Conservation (phyloP, 2,113 vertebrate species). For the Ctenomys sociabilis region DNA sequence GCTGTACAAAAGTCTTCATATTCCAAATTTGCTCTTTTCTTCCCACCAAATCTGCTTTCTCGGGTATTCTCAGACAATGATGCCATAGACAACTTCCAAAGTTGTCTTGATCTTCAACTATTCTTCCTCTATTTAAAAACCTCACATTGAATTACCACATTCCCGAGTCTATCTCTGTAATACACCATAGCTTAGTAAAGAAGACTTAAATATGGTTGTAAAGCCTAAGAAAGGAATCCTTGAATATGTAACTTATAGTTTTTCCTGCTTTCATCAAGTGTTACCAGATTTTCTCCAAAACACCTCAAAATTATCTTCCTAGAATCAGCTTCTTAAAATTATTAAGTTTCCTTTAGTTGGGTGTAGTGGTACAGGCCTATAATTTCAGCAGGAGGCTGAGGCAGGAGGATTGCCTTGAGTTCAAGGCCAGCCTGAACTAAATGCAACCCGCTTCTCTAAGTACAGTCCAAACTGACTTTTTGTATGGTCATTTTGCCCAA, state of each 20-base stretch:
- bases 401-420: neutral
- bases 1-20: neutral
- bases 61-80: neutral
- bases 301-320: neutral
- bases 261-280: conserved; percentile 28
- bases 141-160: neutral
- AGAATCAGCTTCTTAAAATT: neutral
- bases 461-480: too few species aligned
- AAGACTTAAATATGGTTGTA: neutral
- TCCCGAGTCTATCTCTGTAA: neutral
- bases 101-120: neutral
- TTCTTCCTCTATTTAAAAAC: neutral
- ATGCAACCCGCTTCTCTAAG: neutral
- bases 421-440: neutral
- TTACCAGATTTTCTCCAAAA: conserved; percentile 28
- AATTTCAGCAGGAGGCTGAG: neutral
- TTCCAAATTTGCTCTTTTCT: neutral
- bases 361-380: neutral
- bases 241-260: neutral
- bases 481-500: neutral
- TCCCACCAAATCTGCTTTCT: neutral
- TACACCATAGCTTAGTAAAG: conserved; percentile 3
- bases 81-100: neutral
- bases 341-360: neutral
- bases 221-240: neutral